Evolutionary conservation across 2,797 vertebrate species (phyloP).

Genomic region (Liasis olivaceus): DNA sequence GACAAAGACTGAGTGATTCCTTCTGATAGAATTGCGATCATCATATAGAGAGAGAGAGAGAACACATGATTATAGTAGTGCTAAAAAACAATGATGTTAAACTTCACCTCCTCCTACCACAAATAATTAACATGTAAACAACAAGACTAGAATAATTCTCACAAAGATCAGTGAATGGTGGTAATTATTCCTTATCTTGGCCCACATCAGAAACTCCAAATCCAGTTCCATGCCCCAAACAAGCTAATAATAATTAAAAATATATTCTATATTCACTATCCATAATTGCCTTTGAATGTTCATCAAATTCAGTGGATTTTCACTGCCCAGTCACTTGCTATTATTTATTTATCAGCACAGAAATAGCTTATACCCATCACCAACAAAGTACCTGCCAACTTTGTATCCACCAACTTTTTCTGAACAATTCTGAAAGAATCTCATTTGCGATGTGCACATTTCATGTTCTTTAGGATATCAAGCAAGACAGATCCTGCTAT

Average conservation of each 20-base stretch:
- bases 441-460: not conserved
- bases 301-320: not conserved
- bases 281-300: not conserved
- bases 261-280: no score
- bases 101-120: not conserved
- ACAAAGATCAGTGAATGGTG: not conserved
- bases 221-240: not conserved
- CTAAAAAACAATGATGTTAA: not conserved
- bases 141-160: not conserved
- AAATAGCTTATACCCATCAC: not conserved
- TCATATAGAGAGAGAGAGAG: not conserved
- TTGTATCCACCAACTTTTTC: not conserved
- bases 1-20: not conserved
- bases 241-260: not conserved
- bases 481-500: conserved; percentile 26
- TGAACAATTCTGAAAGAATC: not conserved
- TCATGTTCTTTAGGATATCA: not conserved
- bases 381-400: not conserved
- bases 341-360: not conserved
- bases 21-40: not conserved
- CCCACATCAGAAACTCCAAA: not conserved
- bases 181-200: not conserved
- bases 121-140: not conserved
- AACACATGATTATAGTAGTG: not conserved
- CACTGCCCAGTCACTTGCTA: not conserved